These are phyloP conservation scores for Dryobates pubescens DNA, from an alignment of 2,797 vertebrate species.

Conservation along the genomic window DNA sequence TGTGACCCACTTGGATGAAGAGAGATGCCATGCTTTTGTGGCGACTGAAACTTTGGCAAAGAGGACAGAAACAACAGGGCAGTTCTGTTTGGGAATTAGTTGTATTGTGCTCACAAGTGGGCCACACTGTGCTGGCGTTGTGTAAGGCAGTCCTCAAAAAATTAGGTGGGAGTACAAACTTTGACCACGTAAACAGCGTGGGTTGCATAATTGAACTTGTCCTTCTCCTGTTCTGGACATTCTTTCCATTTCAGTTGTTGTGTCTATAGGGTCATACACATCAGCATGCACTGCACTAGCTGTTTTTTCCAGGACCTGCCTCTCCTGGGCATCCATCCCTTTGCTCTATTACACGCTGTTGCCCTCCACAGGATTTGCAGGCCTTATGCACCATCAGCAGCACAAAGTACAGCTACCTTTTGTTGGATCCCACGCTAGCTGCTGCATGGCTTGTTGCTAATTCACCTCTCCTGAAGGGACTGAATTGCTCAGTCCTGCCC, in stretches of 20 bases:
- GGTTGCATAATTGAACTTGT: conserved; percentile 20
- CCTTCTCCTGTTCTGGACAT: not conserved
- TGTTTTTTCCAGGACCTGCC: not conserved
- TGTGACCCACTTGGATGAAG: conserved; percentile 7
- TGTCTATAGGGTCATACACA: not conserved
- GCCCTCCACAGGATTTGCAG: not conserved
- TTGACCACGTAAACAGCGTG: not conserved
- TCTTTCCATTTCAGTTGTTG: not conserved
- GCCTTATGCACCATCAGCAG: not conserved
- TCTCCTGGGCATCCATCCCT: not conserved
- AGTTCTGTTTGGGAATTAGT: not conserved
- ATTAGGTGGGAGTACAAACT: conserved; percentile 40
- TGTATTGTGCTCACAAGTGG: not conserved
- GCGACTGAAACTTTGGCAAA: conserved; percentile 12
- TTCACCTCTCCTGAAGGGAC: not conserved
- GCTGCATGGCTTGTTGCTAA: not conserved
- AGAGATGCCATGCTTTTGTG: conserved; percentile 41
- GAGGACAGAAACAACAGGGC: not conserved
- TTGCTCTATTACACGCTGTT: not conserved
- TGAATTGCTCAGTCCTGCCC: conserved; percentile 24
- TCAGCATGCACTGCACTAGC: not conserved
- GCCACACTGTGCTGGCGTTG: conserved; percentile 6
- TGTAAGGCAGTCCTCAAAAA: conserved; percentile 27
- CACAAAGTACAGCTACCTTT: not conserved
- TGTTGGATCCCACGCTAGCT: not conserved